A percentile compares a stretch with the other conserved stretches of the same genome.
These are phyloP conservation scores for Garrulus glandarius DNA, from an alignment of 2,797 vertebrate species.

Conservation along the genomic window DNA sequence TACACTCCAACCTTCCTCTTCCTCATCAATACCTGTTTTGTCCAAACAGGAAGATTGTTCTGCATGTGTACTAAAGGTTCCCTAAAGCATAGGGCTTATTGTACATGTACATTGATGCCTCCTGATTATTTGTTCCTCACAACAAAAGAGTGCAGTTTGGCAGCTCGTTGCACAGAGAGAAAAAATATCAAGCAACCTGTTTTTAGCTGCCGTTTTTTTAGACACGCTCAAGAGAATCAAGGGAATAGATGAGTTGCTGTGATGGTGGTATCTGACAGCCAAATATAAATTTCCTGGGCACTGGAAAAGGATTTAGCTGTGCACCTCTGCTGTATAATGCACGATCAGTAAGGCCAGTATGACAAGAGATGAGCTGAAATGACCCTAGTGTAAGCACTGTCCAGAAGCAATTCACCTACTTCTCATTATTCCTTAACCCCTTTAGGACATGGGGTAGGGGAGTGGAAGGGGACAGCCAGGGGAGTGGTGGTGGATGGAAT, in stretches of 20 bases:
- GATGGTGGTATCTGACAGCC: neutral
- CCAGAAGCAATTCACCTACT: neutral
- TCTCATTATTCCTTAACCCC: neutral
- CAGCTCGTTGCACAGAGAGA: neutral
- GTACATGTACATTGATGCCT: fast-evolving
- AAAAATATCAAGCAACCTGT: neutral
- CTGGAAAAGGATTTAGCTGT: neutral
- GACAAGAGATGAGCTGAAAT: neutral
- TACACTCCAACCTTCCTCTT: neutral
- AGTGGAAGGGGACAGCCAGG: fast-evolving
- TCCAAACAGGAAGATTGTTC: neutral
- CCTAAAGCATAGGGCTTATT: neutral
- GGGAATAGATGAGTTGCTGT: neutral
- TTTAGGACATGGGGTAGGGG: neutral
- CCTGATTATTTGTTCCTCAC: neutral
- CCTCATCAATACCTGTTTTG: neutral
- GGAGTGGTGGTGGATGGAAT: neutral
- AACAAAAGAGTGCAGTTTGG: neutral
- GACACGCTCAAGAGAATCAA: neutral
- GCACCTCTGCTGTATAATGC: neutral
- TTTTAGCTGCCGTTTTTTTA: neutral
- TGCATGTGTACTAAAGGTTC: neutral
- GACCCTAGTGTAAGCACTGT: neutral
- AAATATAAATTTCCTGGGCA: neutral
- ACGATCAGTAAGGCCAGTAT: neutral